Evolutionary conservation across 2,113 vertebrate genomes (phyloP).

Genomic region (Erythrocercus mccallii): DNA sequence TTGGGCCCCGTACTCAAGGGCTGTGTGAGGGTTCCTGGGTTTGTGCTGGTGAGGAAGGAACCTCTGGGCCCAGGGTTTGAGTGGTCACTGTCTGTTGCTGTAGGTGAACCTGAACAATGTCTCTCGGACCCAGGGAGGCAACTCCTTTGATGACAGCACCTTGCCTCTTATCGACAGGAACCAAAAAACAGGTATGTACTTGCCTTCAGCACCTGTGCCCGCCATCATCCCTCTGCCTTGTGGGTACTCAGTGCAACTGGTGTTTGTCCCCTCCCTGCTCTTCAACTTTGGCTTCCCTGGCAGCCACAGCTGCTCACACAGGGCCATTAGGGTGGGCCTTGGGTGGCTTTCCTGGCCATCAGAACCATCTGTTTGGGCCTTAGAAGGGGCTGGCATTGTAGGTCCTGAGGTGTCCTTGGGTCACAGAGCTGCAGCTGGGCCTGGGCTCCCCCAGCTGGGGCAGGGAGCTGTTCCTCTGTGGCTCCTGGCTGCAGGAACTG

Average conservation of each 20-base stretch:
- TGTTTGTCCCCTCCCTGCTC: background rate
- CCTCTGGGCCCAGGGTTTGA: background rate
- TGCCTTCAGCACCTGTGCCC: background rate
- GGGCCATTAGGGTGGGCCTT: background rate
- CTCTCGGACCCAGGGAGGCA: slow-evolving; percentile 79
- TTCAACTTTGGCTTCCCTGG: background rate
- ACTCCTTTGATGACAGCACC: slow-evolving; percentile 89
- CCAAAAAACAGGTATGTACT: slow-evolving; percentile 77
- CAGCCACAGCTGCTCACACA: background rate
- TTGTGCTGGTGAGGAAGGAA: background rate
- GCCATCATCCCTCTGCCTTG: background rate
- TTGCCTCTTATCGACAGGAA: slow-evolving; percentile 87
- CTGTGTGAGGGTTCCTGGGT: background rate
- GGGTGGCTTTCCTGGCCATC: background rate
- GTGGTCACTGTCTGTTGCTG: background rate
- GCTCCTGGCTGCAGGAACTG: background rate
- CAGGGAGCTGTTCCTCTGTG: background rate
- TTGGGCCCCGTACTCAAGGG: background rate
- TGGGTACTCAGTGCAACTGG: background rate
- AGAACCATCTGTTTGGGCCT: background rate
- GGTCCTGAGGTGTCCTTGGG: background rate
- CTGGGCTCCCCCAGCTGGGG: background rate
- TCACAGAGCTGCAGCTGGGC: background rate
- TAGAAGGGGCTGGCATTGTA: rapidly evolving
- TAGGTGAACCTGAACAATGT: slow-evolving; percentile 81